Conservation (phyloP, 2,888 invertebrate species). For the Drosophila formosana region DNA sequence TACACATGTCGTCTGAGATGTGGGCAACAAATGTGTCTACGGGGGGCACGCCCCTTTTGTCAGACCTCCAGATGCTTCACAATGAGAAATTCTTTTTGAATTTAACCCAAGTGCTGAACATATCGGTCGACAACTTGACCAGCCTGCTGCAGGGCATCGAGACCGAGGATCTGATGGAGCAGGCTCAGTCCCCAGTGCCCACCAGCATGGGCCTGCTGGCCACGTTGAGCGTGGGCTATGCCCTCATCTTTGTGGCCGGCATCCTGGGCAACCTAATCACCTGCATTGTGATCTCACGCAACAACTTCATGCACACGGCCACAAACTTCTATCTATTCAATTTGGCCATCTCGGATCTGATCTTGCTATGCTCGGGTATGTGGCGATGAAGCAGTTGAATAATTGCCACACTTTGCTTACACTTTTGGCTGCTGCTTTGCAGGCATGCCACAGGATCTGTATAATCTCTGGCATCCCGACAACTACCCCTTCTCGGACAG, state of each 20-base stretch:
- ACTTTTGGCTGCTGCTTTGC: background rate
- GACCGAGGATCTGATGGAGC: constrained; percentile 42
- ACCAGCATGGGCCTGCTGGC: constrained; percentile 70
- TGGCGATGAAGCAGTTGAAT: background rate
- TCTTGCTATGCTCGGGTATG: constrained; percentile 90
- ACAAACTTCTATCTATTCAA: constrained; percentile 94
- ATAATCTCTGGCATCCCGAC: constrained; percentile 90
- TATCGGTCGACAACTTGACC: constrained; percentile 82
- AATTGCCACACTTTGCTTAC: background rate
- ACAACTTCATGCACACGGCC: constrained; percentile 93
- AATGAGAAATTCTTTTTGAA: constrained; percentile 82
- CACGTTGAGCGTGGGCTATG: constrained; percentile 90
- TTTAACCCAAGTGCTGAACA: constrained; percentile 82
- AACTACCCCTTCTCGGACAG: constrained; percentile 91
- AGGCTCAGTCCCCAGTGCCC: constrained; percentile 37
- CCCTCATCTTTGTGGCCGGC: constrained; percentile 88
- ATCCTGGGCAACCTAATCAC: constrained; percentile 93
- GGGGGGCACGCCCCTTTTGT: constrained; percentile 35
- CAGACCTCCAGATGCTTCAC: constrained; percentile 69
- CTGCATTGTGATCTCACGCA: constrained; percentile 92
- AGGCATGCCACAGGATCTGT: constrained; percentile 93
- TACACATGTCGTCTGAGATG: constrained; percentile 58
- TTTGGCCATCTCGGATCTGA: constrained; percentile 93
- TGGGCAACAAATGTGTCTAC: constrained; percentile 51
- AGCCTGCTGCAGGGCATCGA: constrained; percentile 66